These are phyloP conservation scores for Dendrocopos noguchii DNA, from an alignment of 2,113 vertebrate species.

Conservation along the genomic window DNA sequence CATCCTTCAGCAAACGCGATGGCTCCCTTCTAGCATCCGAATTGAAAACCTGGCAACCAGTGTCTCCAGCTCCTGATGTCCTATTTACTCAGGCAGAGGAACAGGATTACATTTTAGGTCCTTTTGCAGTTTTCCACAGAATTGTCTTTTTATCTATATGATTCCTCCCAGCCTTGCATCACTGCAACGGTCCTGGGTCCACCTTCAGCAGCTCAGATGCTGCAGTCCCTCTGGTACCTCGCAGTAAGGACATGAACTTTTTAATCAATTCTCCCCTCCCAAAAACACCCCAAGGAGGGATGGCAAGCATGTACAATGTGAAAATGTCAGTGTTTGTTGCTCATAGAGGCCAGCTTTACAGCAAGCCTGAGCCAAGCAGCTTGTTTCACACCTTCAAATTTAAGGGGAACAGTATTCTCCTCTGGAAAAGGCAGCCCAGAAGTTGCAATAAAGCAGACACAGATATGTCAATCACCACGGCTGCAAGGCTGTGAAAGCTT, in stretches of 20 bases:
- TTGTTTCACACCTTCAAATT: conserved; percentile 55
- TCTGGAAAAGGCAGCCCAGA: conserved; percentile 26
- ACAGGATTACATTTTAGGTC: neutral
- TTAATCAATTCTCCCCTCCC: neutral
- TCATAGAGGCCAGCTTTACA: conserved; percentile 43
- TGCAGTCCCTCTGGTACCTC: neutral
- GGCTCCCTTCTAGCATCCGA: neutral
- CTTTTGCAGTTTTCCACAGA: neutral
- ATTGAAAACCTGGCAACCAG: neutral
- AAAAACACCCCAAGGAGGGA: neutral
- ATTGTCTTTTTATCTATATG: neutral
- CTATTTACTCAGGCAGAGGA: neutral
- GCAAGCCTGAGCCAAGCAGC: conserved; percentile 39
- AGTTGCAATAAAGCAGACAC: conserved; percentile 20
- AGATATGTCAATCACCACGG: neutral
- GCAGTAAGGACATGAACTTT: neutral
- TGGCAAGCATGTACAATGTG: neutral
- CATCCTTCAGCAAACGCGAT: neutral
- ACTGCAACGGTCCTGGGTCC: neutral
- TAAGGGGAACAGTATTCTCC: conserved; percentile 35
- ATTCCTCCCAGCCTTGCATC: neutral
- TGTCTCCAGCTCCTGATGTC: neutral
- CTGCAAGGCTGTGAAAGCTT: neutral
- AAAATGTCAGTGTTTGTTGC: conserved; percentile 32
- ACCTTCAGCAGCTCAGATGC: neutral